Base-by-base conservation (phyloP, 2,797 vertebrate species). In the Rhinella marina region DNA sequence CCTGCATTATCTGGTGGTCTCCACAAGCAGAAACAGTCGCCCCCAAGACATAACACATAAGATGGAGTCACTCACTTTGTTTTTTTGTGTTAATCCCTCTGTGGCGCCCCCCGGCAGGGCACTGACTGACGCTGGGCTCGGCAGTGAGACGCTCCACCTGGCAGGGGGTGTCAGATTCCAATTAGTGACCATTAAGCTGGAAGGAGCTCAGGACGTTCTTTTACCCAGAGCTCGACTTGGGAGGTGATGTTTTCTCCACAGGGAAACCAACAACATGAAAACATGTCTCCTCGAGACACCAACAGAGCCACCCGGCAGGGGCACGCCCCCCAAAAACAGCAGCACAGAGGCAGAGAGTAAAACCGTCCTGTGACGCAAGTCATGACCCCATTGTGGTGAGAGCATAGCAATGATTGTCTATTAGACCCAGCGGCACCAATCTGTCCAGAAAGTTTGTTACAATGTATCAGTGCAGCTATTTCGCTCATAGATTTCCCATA, bases 181-280 rank as follows among this genome's bases (percentile, higher is more conserved):
- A 73, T 84, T 84, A 84, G 68, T 10, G 14, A 12, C 9, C 68
- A 82, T 82, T 82, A 82, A 68, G 48, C 32, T 66, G 48, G 41
- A 57, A 32, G 19, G 82, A 41, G 57, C 54, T 84, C 66, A 66
- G 66, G 54, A 72, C 64, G n/a, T 54, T 54, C 27, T 52, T 56
- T 56, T 70, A 52, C 64, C 16, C 64, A 23, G 64, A 70, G 41
- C n/a, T 73, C 68, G 3, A 83, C 81, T 16, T 83, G 81, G 81
- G 66, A 73, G 82, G 82, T 59, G 66, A 84, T 59, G 54, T 84
- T 82, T 52, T 50, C 2, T 64, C 80, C 48, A 5, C 14, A 50
- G 32, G 79, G 59, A 81, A 64, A 80, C 21, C 27, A 25, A 4
- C 59, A 54, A 21, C 79, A 81, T 59, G 57, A 81, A 81, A 64